Conservation (phyloP, 2,113 vertebrate species). For the Gallinago media region DNA sequence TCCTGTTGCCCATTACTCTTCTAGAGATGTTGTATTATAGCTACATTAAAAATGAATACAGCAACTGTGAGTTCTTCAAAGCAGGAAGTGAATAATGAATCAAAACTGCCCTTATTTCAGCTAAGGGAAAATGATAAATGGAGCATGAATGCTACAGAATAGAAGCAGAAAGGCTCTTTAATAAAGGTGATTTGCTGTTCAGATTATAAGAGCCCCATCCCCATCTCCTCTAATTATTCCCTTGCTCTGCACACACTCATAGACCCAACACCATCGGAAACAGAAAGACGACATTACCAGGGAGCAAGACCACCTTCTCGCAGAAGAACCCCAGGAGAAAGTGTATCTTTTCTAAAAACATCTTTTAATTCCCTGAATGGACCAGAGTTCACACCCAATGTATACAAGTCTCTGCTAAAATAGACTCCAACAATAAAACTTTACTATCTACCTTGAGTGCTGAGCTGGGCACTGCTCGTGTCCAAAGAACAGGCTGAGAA, state of each 20-base stretch:
- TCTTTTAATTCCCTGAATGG: neutral
- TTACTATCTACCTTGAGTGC: neutral
- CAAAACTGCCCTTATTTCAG: neutral
- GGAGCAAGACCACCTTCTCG: neutral
- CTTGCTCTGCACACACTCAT: neutral
- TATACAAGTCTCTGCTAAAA: fast-evolving
- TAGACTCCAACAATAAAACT: neutral
- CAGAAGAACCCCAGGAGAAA: neutral
- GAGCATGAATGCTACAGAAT: neutral
- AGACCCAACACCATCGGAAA: neutral
- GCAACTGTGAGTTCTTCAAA: neutral
- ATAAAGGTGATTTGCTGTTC: neutral
- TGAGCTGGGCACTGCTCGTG: neutral
- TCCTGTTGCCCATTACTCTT: neutral
- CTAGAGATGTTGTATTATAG: neutral
- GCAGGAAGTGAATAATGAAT: neutral
- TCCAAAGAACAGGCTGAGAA: neutral
- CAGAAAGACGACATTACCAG: neutral
- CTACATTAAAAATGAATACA: neutral
- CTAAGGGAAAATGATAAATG: neutral
- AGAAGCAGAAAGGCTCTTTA: neutral
- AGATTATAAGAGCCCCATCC: neutral
- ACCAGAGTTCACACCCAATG: neutral
- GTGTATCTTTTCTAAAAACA: neutral
- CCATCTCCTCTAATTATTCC: neutral